Evolutionary conservation across 1,140 invertebrate genomes (phyloP).

Genomic region (Augochlora pura): DNA sequence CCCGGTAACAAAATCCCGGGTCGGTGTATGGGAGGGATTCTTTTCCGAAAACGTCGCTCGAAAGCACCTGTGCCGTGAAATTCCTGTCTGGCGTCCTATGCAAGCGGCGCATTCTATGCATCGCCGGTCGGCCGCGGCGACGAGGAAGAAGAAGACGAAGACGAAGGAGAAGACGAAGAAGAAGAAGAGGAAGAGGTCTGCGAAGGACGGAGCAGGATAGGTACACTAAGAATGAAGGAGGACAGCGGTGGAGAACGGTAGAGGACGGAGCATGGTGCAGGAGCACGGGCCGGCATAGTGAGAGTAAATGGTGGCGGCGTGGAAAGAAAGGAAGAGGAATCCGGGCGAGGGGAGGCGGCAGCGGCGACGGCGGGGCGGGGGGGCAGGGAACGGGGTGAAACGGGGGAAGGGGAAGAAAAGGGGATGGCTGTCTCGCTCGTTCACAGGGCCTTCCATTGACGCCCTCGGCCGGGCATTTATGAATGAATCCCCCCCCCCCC

Average conservation of each 20-base stretch:
- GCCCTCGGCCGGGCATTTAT: slow-evolving; percentile 71
- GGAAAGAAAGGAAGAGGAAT: slow-evolving; percentile 43
- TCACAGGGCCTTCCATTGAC: slow-evolving; percentile 76
- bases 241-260: no score
- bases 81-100: slow-evolving; percentile 35
- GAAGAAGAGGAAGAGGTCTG: no score
- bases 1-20: slow-evolving; percentile 16
- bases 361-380: no score
- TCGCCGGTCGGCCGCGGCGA: background rate
- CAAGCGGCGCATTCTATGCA: background rate
- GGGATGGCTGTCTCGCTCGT: slow-evolving; percentile 65
- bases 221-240: no score
- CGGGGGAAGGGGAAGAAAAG: slow-evolving; percentile 24
- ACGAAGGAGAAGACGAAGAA: background rate
- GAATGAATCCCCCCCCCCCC: slow-evolving; percentile 74
- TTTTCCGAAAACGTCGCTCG: slow-evolving; percentile 36
- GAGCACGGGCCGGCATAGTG: background rate
- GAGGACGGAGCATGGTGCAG: no score
- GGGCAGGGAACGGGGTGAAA: no score
- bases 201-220: no score
- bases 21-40: background rate
- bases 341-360: slow-evolving; percentile 7
- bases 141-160: background rate
- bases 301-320: slow-evolving; percentile 43
- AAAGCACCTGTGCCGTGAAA: slow-evolving; percentile 43